Conservation (phyloP, 2,888 invertebrate genomes). For the Scaptomyza parva region DNA sequence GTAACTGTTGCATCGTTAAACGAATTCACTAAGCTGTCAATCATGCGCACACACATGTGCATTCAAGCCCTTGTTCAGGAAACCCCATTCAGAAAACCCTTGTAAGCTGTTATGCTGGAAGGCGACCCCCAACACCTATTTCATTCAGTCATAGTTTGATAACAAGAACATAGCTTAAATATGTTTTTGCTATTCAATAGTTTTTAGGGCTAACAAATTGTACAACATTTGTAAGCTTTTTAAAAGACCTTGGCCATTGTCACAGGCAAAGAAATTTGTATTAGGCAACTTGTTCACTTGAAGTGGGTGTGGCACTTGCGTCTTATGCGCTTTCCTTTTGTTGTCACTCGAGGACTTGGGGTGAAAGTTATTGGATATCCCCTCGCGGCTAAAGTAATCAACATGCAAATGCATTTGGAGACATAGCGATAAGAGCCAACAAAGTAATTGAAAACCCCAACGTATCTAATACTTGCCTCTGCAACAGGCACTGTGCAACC, state of each 20-base stretch:
- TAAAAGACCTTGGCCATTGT: constrained; percentile 43
- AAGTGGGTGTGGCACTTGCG: constrained; percentile 41
- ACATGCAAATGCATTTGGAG: constrained; percentile 66
- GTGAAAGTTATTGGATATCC: constrained; percentile 39
- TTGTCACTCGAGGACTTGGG: neutral
- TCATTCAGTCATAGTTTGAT: constrained; percentile 7
- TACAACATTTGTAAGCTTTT: constrained; percentile 60
- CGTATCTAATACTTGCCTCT: constrained; percentile 11
- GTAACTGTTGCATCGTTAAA: constrained; percentile 11
- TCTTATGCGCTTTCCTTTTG: constrained; percentile 35
- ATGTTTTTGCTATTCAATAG: constrained; percentile 63
- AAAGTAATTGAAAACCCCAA: constrained; percentile 48
- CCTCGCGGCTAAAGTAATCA: constrained; percentile 54
- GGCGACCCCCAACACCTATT: neutral
- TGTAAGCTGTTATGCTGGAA: neutral
- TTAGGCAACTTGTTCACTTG: constrained; percentile 53
- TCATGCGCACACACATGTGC: constrained; percentile 20
- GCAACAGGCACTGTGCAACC: constrained; percentile 8
- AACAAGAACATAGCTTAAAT: constrained; percentile 17
- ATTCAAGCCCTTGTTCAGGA: too few species aligned
- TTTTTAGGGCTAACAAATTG: constrained; percentile 57
- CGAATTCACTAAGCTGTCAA: constrained; percentile 6
- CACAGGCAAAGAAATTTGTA: constrained; percentile 46
- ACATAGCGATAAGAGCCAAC: constrained; percentile 23
- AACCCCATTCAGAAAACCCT: constrained; percentile 16